These are phyloP conservation scores for Nyctibius bracteatus DNA, from an alignment of 2,113 vertebrate species.

Conservation along the genomic window DNA sequence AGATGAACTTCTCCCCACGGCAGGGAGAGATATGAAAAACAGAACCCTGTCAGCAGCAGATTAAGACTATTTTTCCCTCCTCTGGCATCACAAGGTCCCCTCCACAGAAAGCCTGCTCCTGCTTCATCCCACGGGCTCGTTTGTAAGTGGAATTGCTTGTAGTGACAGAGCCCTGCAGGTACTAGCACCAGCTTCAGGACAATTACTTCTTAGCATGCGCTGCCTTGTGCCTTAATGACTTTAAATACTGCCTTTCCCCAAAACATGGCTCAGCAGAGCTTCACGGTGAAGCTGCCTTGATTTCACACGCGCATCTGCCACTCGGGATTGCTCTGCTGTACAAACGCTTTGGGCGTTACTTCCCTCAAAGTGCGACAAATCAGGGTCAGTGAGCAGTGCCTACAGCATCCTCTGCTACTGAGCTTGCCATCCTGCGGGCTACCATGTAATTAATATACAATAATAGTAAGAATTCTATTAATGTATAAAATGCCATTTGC, in stretches of 20 bases:
- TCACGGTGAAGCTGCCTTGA: neutral
- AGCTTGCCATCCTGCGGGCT: accelerated
- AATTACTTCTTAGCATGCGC: neutral
- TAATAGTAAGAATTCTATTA: neutral
- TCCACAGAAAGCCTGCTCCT: neutral
- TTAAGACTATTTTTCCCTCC: neutral
- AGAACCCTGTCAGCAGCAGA: neutral
- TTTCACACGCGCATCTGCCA: neutral
- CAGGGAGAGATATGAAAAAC: neutral
- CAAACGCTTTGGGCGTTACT: neutral
- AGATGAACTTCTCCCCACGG: neutral
- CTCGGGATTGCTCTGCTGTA: neutral
- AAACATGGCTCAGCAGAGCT: accelerated
- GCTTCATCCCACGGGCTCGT: neutral
- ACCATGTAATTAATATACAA: accelerated
- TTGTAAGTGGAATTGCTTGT: neutral
- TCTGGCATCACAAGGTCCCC: neutral
- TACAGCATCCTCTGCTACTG: neutral
- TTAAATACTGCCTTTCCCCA: neutral
- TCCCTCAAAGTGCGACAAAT: neutral
- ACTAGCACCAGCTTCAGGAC: neutral
- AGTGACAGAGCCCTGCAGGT: neutral
- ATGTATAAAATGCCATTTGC: neutral
- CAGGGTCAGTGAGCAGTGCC: neutral
- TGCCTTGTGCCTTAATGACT: neutral